Evolutionary conservation across 2,113 vertebrate genomes (phyloP).

Genomic region (Cyprinus carpio): DNA sequence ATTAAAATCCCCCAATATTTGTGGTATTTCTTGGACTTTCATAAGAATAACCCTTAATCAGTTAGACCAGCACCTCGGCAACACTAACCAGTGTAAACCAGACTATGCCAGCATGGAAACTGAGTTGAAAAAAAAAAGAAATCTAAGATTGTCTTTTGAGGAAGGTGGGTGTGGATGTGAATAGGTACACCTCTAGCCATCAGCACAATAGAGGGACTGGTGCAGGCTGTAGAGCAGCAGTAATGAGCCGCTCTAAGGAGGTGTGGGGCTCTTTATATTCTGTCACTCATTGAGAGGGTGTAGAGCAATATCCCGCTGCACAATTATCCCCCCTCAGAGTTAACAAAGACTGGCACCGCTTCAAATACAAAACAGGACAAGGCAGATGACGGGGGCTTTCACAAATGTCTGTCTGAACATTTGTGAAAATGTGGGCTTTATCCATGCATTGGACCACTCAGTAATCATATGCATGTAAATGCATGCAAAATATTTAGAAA

Average conservation of each 20-base stretch:
- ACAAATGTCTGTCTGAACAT: slow-evolving; percentile 37
- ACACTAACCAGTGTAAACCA: background rate
- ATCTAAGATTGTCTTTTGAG: background rate
- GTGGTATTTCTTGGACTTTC: no score
- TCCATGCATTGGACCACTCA: slow-evolving; percentile 18
- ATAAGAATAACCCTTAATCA: background rate
- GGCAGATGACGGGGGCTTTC: slow-evolving; percentile 16
- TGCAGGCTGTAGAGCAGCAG: slow-evolving; percentile 10
- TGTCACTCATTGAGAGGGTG: slow-evolving; percentile 32
- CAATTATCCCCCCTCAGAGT: slow-evolving; percentile 37
- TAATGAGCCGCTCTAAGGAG: slow-evolving; percentile 42
- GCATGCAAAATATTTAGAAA: no score
- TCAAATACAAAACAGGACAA: slow-evolving; percentile 29
- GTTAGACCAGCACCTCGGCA: background rate
- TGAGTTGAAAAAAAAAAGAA: background rate
- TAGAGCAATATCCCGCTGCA: slow-evolving; percentile 37
- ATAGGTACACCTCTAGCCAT: slow-evolving; percentile 35
- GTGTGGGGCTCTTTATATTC: slow-evolving; percentile 34
- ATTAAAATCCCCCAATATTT: no score
- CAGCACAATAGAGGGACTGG: slow-evolving; percentile 31
- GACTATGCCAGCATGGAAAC: background rate
- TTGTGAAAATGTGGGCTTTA: slow-evolving; percentile 9
- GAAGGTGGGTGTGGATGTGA: background rate
- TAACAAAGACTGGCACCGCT: slow-evolving; percentile 53
- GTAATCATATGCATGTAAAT: background rate